Base-by-base conservation (phyloP, 2,113 vertebrate species). In the Oryzias woworae region DNA sequence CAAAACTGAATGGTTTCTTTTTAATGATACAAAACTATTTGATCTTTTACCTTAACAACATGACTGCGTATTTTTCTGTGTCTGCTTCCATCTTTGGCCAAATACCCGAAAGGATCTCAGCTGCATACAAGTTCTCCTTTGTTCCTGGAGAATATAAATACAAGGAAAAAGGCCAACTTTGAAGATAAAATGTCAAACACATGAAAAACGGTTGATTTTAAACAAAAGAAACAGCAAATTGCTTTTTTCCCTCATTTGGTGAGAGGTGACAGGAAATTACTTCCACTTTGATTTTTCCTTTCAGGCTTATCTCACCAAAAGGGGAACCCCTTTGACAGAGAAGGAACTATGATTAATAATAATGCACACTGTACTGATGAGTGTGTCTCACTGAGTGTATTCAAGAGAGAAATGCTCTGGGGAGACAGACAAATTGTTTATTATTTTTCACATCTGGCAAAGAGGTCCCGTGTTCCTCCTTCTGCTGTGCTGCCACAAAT, bases 21-120 rank as follows among this genome's bases (percentile, higher is more conserved):
- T 24, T 20, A 41, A 48, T n/a, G 13, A 7, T 14, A 12, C 23
- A 41, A 23, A 62, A 54, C 58, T 18, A 15, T 31, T 62, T 1
- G 13, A 53, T 65, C 1, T 67, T 81, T 93, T 94, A 99, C 97
- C 95, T 92, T 72, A 98, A 78, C 58, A 98, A 76, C 5, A 56
- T 75, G 73, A 90, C 6, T 8, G 93, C 92, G 77, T 88, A 87
- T 53, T 93, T 89, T 61, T 95, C 92, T 74, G 86, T 54, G 88
- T 96, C 90, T 13, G 82, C 46, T 71, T 95, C 92, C 62, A 96
- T 54, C 1, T 69, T 3, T 48, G 60, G 2, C 95, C 94, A 96
- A 78, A 95, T 64, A 63, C 90, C 91, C 56, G 77, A 88, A 61
- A 98, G 91, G 42, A 72, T 90, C 66, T 92, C 90, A 50, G 89